Base-by-base conservation (phyloP, 2,113 vertebrate genomes). In the Hipposideros armiger region DNA sequence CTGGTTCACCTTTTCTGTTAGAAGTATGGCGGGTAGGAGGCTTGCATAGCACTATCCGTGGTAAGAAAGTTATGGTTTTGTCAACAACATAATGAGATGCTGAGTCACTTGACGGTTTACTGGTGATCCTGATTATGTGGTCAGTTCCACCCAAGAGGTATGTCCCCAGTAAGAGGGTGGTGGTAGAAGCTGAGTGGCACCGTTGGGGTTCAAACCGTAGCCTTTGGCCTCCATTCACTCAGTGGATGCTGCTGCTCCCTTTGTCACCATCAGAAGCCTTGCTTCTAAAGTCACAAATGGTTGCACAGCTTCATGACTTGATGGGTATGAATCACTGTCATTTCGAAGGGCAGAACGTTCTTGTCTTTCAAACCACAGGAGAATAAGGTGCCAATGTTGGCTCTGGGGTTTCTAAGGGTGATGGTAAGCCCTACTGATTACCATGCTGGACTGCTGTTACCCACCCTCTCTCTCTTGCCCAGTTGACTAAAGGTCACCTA, bases 401-500 rank as follows among this genome's bases (percentile, higher is more conserved):
- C 50, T 83, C 67, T 78, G 28, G 24, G 62, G 5, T 30, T 45
- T 87, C 83, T 74, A 94, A 82, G 70, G 50, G 58, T 58, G 86
- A 91, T 20, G 45, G 82, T 56, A 91, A 87, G 62, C 78, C 73
- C 30, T 78, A 14, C 32, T 28, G 90, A 94, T 96, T 64, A 62
- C 40, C 89, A 70, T 94, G 95, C 40, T 72, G 85, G 78, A 86
- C 11, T 69, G 60, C 52, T 82, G n/a, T 89, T 52, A 89, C 77
- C 52, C 47, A 76, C 40, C 13, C 15, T 93, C 4, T 91, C 4
- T 91, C 50, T 26, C 70, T 94, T 95, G 85, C 96, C 92, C 95
- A 96, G 72, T 91, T 95, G 88, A 93, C 56, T 92, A 97, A 97
- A 95, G 90, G 67, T 94, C 73, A 13, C 64, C 72, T 85, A 87